Evolutionary conservation across 2,888 invertebrate species (phyloP).

Genomic region (Apodemia hepburni): DNA sequence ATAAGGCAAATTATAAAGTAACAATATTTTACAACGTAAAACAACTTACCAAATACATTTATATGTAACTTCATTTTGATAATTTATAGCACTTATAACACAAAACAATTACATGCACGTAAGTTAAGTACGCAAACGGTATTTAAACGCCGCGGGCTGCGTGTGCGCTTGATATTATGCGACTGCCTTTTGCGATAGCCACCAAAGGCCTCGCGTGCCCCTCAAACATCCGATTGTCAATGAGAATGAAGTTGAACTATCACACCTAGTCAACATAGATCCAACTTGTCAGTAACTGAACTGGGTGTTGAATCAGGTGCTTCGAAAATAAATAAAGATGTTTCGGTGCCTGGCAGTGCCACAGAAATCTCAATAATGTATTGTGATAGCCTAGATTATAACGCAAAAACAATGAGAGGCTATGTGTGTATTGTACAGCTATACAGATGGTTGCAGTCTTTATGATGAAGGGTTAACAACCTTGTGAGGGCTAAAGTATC

Average conservation of each 20-base stretch:
- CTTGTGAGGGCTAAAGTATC: too few species aligned
- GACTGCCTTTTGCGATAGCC: slow-evolving; percentile 53
- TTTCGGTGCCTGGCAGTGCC: slow-evolving; percentile 10
- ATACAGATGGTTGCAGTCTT: not conserved
- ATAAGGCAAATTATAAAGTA: too few species aligned
- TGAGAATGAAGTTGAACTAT: slow-evolving; percentile 33
- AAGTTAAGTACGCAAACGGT: slow-evolving; percentile 37
- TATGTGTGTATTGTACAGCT: too few species aligned
- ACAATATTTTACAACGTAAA: slow-evolving; percentile 1
- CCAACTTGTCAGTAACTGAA: slow-evolving; percentile 13
- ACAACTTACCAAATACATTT: slow-evolving; percentile 60
- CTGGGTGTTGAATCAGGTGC: slow-evolving; percentile 28
- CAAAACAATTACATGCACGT: slow-evolving; percentile 36
- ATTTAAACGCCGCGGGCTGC: slow-evolving; percentile 46
- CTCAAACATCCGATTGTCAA: slow-evolving; percentile 51
- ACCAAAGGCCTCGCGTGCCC: slow-evolving; percentile 47
- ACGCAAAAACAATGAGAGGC: too few species aligned
- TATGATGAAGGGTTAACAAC: too few species aligned
- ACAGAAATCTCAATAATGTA: not conserved
- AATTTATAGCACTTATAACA: slow-evolving; percentile 43
- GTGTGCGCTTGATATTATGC: slow-evolving; percentile 58
- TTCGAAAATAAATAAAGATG: slow-evolving; percentile 3
- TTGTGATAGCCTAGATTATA: not conserved
- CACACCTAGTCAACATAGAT: not conserved
- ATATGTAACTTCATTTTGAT: slow-evolving; percentile 63